A percentile compares a stretch with the other conserved stretches of the same genome.
phyloP scores from a whole-genome alignment of 2,797 vertebrate species.

The Sylvilagus floridanus region DNA sequence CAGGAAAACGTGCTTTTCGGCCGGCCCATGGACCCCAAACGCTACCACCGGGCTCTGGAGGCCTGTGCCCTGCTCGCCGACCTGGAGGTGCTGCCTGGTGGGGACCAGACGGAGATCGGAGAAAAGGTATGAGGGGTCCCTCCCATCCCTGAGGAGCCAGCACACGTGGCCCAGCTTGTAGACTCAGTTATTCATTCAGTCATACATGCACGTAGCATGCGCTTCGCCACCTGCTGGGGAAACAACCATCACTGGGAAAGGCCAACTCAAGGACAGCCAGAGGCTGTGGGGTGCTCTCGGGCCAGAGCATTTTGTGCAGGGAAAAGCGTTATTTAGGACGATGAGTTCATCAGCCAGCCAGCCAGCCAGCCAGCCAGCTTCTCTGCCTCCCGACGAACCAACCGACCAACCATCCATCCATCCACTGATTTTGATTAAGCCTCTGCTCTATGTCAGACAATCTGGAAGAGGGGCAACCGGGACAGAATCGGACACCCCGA shows the following conservation, averaged over 20 bases:
- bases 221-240: background rate
- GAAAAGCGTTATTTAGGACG: background rate
- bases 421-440: background rate
- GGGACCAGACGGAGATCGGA: conserved; percentile 97
- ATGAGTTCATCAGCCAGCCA: background rate
- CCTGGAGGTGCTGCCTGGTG: conserved; percentile 95
- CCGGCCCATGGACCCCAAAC: conserved; percentile 89
- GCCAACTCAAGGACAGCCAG: background rate
- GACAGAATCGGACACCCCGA: too few species aligned
- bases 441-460: background rate
- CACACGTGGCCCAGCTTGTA: background rate
- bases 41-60: conserved; percentile 92
- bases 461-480: background rate
- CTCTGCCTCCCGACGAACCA: too few species aligned
- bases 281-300: background rate
- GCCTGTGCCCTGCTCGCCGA: conserved; percentile 95
- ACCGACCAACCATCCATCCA: background rate
- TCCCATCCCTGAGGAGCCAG: background rate
- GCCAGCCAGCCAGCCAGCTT: too few species aligned
- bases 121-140: conserved; percentile 92
- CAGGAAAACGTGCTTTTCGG: conserved; percentile 98
- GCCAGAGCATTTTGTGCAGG: background rate
- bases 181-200: background rate
- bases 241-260: background rate
- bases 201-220: background rate